Base-by-base conservation (phyloP, 1,140 invertebrate species). In the Zaprionus ghesquierei region DNA sequence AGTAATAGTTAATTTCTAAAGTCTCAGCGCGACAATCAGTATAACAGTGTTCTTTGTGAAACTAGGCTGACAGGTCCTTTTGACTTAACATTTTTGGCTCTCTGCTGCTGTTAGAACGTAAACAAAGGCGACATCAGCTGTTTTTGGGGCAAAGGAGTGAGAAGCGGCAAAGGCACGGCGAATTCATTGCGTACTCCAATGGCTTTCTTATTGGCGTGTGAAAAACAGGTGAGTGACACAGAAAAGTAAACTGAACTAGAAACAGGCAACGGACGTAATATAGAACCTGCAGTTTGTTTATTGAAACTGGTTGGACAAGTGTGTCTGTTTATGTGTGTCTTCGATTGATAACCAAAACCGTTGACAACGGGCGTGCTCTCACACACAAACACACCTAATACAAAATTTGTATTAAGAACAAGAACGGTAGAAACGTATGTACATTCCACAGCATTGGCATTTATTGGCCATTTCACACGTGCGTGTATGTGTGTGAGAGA, bases 171-270 rank as follows among this genome's bases (percentile, higher is more conserved):
- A 50, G 38, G 59, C 50, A 41, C 65, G 65, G 64, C 65, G 64
- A 69, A 69, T 68, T 73, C 50, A 49, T 15, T 69, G 51, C 50
- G 23, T 54, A 54, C 35, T 41, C 23, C 20, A 44, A 50, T 41
- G 59, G n/a, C 35, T 15, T 55, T 22, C 31, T 70, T 58, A 54
- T 51, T 80, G 66, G 58, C 76, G 65, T 79, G 72, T 75, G 76
- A 82, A 81, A 76, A 85, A 86, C 78, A 81, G 78, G 82, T 81
- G 82, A 87, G 72, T 86, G 82, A 86, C 78, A 86, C 75, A 87
- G 63, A 86, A 85, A 80, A 70, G 65, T 62, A 70, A 75, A 75
- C 75, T 72, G 71, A 69, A 81, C 77, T 75, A 75, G 69, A 68
- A 49, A 22, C 65, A 74, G 23, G 38, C 60, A 69, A 68, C 69